Conservation (phyloP, 30 jellyfish, hydroid and myxozoan species). For the Cassiopea xamachana region DNA sequence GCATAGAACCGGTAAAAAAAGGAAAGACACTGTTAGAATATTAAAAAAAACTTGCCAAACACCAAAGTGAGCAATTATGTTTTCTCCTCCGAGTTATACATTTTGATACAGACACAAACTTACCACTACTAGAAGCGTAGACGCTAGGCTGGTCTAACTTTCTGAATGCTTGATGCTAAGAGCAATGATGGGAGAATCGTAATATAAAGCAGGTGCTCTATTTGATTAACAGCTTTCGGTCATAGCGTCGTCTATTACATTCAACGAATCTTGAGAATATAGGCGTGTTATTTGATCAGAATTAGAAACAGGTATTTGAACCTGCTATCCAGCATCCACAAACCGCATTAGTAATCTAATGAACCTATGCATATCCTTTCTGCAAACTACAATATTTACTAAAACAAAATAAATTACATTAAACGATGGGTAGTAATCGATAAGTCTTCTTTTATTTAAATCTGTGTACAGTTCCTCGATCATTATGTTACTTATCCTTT, state of each 20-base stretch:
- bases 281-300: neutral
- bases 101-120: neutral
- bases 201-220: slow-evolving; percentile 8
- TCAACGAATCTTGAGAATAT: neutral
- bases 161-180: neutral
- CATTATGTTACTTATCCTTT: too few relatives aligned
- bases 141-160: neutral
- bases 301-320: neutral
- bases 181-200: neutral
- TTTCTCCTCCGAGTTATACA: neutral
- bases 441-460: too few relatives aligned
- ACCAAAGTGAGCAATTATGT: neutral
- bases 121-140: neutral
- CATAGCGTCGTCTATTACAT: slow-evolving; percentile 6
- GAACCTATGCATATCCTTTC: neutral
- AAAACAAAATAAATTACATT: too few relatives aligned
- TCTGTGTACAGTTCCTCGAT: too few relatives aligned
- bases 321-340: neutral
- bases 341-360: neutral
- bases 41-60: neutral
- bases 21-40: too few relatives aligned
- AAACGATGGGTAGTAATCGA: too few relatives aligned
- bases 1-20: too few relatives aligned
- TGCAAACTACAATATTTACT: neutral
- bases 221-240: neutral